phyloP scores from a whole-genome alignment of 2,797 vertebrate genomes.

The Muscicapa striata region DNA sequence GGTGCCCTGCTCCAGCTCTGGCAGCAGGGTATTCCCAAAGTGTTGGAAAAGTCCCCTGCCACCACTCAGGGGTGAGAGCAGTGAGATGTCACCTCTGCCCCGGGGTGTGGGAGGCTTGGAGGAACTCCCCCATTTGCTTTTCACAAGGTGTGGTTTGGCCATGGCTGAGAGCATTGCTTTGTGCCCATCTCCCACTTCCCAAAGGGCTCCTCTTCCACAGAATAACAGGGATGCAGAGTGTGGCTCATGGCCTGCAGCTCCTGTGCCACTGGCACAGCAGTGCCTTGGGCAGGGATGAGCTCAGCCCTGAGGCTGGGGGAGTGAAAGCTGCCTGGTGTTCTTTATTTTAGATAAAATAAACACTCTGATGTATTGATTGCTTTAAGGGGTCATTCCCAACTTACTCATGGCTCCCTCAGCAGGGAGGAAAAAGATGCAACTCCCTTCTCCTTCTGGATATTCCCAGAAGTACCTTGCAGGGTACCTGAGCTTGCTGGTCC shows the following conservation, averaged over 20 bases:
- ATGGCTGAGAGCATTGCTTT: background rate
- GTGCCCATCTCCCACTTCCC: background rate
- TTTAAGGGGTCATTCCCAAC: background rate
- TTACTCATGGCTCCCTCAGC: background rate
- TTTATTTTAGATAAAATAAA: background rate
- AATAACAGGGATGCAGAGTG: fast-evolving
- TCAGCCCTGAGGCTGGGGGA: background rate
- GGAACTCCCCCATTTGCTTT: background rate
- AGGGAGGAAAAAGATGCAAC: background rate
- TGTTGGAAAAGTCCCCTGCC: background rate
- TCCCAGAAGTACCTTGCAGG: background rate
- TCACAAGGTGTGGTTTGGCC: background rate
- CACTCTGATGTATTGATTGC: too few species aligned
- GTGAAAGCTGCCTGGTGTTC: background rate
- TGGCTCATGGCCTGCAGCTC: background rate
- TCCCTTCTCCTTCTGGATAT: background rate
- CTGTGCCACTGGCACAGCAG: background rate
- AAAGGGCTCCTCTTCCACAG: background rate
- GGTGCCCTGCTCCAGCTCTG: background rate
- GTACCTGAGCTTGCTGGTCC: background rate
- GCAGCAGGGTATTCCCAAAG: background rate
- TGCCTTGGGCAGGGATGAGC: background rate
- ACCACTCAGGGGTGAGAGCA: background rate
- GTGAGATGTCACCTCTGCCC: background rate
- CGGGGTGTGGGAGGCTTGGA: background rate